A percentile compares a stretch with the other conserved stretches of the same genome.
phyloP scores from a whole-genome alignment of 2,797 vertebrate species.

The Manis pentadactyla region DNA sequence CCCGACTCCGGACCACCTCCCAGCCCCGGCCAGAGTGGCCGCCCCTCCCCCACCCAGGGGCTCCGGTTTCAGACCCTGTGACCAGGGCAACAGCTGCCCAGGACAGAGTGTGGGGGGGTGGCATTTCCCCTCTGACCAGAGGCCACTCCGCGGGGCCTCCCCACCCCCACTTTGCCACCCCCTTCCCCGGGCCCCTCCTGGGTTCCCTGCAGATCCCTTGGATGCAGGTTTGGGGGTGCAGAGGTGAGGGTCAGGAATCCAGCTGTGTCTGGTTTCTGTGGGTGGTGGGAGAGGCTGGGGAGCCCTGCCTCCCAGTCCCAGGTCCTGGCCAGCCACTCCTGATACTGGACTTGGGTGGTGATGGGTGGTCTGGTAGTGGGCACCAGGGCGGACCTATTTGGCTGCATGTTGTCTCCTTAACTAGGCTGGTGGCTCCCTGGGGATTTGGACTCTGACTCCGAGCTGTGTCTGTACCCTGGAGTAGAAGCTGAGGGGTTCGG shows the following conservation, averaged over 20 bases:
- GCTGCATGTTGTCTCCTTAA: not conserved
- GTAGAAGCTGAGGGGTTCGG: not conserved
- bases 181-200: not conserved
- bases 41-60: constrained; percentile 34
- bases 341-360: not conserved
- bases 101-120: not conserved
- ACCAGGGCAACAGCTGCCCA: constrained; percentile 55
- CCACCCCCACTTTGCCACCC: not conserved
- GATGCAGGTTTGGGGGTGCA: not conserved
- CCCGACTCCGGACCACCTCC: not conserved
- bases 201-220: not conserved
- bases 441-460: not conserved
- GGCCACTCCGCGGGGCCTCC: not conserved
- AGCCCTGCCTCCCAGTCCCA: not conserved
- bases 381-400: not conserved
- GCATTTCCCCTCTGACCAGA: not conserved
- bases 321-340: not conserved
- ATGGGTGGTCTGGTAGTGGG: not conserved
- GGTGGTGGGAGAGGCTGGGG: not conserved
- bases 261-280: not conserved
- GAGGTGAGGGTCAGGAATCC: not conserved
- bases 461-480: not conserved
- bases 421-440: not conserved
- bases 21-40: not conserved
- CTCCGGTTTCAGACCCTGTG: constrained; percentile 68